Conservation (phyloP, 2,113 vertebrate genomes). For the Ibidorhyncha struthersii region DNA sequence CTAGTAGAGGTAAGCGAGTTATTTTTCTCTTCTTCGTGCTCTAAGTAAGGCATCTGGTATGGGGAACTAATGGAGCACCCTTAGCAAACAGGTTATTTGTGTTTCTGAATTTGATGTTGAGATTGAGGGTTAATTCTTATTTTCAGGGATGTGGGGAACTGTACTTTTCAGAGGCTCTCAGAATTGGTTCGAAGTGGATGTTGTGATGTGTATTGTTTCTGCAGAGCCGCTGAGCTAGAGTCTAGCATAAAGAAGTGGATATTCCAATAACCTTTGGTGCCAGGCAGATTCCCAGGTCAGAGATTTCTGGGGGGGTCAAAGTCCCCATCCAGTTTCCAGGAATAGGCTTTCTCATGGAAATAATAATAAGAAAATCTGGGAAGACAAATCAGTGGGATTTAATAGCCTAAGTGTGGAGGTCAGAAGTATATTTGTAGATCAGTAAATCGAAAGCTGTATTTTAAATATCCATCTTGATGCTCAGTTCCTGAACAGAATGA, state of each 20-base stretch:
- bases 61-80: neutral
- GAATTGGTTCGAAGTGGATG: neutral
- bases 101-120: neutral
- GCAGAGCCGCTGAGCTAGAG: neutral
- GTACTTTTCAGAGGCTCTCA: neutral
- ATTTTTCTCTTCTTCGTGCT: neutral
- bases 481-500: conserved; percentile 50
- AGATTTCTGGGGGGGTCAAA: neutral
- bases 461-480: conserved; percentile 52
- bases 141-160: neutral
- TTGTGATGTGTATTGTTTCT: neutral
- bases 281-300: neutral
- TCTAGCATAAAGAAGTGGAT: neutral
- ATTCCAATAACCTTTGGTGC: neutral
- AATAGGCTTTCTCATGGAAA: conserved; percentile 9
- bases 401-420: neutral
- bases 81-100: neutral
- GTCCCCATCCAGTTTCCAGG: neutral
- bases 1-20: neutral
- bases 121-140: neutral
- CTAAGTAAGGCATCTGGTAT: neutral
- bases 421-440: conserved; percentile 18
- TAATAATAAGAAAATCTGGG: neutral
- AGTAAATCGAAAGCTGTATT: conserved; percentile 23
- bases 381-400: conserved; percentile 22